phyloP scores from a whole-genome alignment of 1,140 invertebrate species.

The Phenacoccus solenopsis region DNA sequence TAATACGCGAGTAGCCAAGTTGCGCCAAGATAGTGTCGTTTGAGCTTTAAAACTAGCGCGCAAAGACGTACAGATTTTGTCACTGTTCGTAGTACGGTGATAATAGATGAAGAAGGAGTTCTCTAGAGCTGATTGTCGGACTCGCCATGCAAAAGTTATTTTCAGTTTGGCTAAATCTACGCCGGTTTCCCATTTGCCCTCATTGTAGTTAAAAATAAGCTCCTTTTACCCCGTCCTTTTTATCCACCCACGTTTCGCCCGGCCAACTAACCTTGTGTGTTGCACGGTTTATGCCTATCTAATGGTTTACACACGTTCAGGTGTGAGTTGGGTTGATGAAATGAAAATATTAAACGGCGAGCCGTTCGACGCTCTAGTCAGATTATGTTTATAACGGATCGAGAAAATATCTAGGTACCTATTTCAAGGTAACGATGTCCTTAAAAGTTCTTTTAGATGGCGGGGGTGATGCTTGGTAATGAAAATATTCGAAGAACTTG shows the following conservation, averaged over 20 bases:
- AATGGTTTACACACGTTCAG: neutral
- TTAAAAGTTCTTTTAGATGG: too few species aligned
- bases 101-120: slow-evolving; percentile 11
- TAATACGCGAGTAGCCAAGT: neutral
- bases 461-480: too few species aligned
- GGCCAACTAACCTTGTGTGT: slow-evolving; percentile 9
- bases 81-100: slow-evolving; percentile 12
- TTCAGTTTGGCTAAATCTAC: slow-evolving; percentile 9
- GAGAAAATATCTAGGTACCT: neutral
- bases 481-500: neutral
- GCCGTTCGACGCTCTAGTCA: neutral
- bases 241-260: slow-evolving; percentile 8
- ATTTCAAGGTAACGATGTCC: neutral
- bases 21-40: slow-evolving; percentile 11
- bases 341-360: neutral
- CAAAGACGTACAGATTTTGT: slow-evolving; percentile 6
- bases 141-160: slow-evolving; percentile 15
- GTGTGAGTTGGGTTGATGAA: neutral
- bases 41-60: neutral
- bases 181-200: slow-evolving; percentile 9
- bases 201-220: slow-evolving; percentile 9
- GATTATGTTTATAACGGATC: too few species aligned
- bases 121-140: slow-evolving; percentile 8
- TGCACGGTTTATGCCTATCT: slow-evolving; percentile 11
- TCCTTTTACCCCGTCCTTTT: slow-evolving; percentile 13